Evolutionary conservation across 2,888 invertebrate species (phyloP), one percentile per base, ranked within the genome.

Genomic region (Noctua pronuba): DNA sequence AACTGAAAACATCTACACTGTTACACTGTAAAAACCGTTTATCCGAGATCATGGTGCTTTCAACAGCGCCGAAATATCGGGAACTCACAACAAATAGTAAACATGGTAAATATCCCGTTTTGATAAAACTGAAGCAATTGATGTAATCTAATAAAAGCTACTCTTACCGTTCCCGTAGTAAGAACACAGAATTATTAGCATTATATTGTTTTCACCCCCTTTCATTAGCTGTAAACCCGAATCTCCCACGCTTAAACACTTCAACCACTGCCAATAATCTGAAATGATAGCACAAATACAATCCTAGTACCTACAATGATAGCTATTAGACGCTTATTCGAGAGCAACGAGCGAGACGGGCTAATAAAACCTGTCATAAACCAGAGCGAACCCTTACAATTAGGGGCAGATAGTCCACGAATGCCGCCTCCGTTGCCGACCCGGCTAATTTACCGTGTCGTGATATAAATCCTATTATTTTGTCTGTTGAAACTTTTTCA

Each of bases 301-400:
- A 71, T 67, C 49, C 41, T 70, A 76, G 24, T 46, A 21, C 41
- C 31, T 7, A 55, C 46, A 69, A 44, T 70, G 67, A 41, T 31
- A 46, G 75, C 73, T 71, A 74, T 86, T 75, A 73, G 31, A 28
- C 49, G 31, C 70, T 62, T 72, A 60, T 79, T 86, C 71, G 46
- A 67, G 76, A 67, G 67, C 38, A 89, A 89, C 89, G 84, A 86
- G 80, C 81, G 83, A 84, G 80, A 75, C 80, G 84, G 86, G 79
- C 86, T 75, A 82, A 89, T 91, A 90, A 91, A 91, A 89, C 80
- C 86, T 84, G 86, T 86, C 88, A 88, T 92, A 91, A 92, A 90
- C 86, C 85, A 79, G 77, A 81, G 83, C 75, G 87, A 88, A 85
- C 80, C 86, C 81, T 80, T 67, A 81, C 85, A 86, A 90, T 91